A percentile compares a stretch with the other conserved stretches of the same genome.
phyloP scores from a whole-genome alignment of 2,797 vertebrate species.

The Sorex maritimensis region DNA sequence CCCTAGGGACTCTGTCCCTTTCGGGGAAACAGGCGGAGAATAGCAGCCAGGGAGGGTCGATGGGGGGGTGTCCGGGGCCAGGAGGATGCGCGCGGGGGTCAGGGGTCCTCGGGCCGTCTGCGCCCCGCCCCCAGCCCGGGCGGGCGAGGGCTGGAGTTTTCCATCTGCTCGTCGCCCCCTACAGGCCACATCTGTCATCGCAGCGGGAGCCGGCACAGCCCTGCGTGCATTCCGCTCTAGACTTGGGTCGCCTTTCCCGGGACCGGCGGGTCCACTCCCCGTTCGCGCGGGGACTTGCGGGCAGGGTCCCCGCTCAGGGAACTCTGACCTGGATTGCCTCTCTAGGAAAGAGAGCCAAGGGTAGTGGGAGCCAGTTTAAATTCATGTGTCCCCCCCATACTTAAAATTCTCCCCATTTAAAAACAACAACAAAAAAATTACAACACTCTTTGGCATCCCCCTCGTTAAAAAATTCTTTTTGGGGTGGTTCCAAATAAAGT shows the following conservation, averaged over 20 bases:
- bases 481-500: constrained; percentile 60
- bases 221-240: background rate
- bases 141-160: constrained; percentile 29
- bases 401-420: constrained; percentile 37
- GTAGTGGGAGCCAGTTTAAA: constrained; percentile 64
- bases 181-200: constrained; percentile 59
- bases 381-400: constrained; percentile 5
- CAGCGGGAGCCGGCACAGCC: background rate
- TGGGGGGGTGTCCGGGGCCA: background rate
- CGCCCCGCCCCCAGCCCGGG: background rate
- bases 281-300: background rate
- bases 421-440: background rate
- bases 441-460: background rate
- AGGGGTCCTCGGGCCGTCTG: background rate
- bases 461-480: too few species aligned
- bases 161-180: constrained; percentile 70
- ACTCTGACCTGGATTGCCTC: background rate
- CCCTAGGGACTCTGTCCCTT: constrained; percentile 38
- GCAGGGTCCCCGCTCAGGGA: background rate
- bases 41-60: background rate
- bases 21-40: constrained; percentile 22
- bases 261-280: background rate
- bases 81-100: background rate
- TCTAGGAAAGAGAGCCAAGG: constrained; percentile 62
- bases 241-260: background rate